phyloP scores from a whole-genome alignment of 2,888 invertebrate genomes.

The Oscheius sp. region DNA sequence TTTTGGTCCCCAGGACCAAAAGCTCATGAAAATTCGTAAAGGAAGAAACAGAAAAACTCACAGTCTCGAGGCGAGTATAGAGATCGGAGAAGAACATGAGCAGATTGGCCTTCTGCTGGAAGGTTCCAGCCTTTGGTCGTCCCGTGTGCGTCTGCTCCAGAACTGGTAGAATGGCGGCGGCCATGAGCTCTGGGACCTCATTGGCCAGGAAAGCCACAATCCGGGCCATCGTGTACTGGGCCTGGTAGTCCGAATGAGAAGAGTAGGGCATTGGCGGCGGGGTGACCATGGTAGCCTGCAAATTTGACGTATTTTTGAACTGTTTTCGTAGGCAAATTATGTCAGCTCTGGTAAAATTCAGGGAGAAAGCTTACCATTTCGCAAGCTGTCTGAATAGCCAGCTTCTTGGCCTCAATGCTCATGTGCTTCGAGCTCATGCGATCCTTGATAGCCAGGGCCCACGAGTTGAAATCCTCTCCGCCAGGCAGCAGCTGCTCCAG shows the following conservation, averaged over 20 bases:
- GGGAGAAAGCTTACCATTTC: conserved; percentile 29
- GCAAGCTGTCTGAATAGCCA: conserved; percentile 19
- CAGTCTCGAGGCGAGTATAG: conserved; percentile 20
- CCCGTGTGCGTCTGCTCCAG: conserved; percentile 13
- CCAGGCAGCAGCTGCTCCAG: conserved; percentile 48
- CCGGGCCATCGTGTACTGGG: conserved; percentile 46
- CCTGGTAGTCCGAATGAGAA: conserved; percentile 30
- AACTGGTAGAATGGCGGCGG: conserved; percentile 13
- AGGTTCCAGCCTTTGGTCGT: neutral
- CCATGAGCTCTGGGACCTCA: conserved; percentile 30
- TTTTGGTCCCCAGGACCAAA: neutral
- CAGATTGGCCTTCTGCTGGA: conserved; percentile 21
- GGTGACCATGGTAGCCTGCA: conserved; percentile 28
- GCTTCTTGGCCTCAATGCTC: conserved; percentile 18
- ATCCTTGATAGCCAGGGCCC: conserved; percentile 28
- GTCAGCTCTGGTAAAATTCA: too few species aligned
- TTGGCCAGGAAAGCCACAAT: conserved; percentile 38
- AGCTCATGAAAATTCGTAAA: too few species aligned
- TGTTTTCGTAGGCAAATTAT: neutral
- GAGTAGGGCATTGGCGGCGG: conserved; percentile 11
- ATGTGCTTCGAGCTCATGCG: conserved; percentile 21
- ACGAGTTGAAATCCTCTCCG: conserved; percentile 41
- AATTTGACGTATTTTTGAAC: neutral
- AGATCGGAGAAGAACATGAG: conserved; percentile 36
- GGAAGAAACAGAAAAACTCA: neutral